Evolutionary conservation across 2,113 vertebrate genomes (phyloP).

Genomic region (Recurvirostra avosetta): DNA sequence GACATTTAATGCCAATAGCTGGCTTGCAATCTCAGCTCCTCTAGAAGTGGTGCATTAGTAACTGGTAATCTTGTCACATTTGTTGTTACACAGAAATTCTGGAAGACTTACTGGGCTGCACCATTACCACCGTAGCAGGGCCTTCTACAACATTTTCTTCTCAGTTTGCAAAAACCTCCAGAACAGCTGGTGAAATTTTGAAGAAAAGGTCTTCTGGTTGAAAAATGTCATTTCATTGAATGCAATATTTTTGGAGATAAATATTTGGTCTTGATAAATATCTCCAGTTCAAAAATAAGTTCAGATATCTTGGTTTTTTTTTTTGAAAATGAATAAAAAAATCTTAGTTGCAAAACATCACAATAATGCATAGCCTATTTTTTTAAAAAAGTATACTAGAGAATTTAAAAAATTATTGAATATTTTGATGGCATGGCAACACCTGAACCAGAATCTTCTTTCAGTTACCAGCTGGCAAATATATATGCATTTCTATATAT

Average conservation of each 20-base stretch:
- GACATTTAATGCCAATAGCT: not conserved
- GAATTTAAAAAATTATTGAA: not conserved
- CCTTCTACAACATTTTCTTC: not conserved
- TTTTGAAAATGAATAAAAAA: not conserved
- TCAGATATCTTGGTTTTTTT: not conserved
- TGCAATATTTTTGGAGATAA: not conserved
- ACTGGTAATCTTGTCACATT: not conserved
- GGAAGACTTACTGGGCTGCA: not conserved
- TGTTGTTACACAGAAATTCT: not conserved
- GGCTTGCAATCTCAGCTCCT: not conserved
- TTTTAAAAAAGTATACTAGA: not conserved
- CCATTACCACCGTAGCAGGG: fast-evolving
- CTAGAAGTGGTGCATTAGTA: not conserved
- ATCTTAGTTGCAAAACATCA: not conserved
- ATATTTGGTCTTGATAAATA: not conserved
- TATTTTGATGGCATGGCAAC: not conserved
- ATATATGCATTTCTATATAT: not conserved
- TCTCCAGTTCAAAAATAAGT: not conserved
- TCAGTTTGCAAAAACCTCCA: not conserved
- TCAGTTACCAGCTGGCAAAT: not conserved
- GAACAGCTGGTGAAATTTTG: not conserved
- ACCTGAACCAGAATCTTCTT: not conserved
- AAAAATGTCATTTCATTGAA: not conserved
- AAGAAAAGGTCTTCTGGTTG: not conserved
- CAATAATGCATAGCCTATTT: not conserved